Conservation (phyloP, 2,797 vertebrate genomes). For the Siniperca scherzeri region DNA sequence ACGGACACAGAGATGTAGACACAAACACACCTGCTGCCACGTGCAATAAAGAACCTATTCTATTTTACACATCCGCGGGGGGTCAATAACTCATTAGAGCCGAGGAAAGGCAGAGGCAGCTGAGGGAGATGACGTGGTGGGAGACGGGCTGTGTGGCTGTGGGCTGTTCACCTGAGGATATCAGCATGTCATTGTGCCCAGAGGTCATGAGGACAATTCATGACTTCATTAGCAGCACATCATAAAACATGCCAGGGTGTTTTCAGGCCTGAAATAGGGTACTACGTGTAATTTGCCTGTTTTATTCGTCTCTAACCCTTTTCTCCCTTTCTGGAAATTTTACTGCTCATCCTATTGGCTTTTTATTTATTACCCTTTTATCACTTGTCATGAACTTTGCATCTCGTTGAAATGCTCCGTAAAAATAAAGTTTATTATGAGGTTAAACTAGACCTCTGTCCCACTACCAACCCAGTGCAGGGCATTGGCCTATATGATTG, state of each 20-base stretch:
- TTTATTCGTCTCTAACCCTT: constrained; percentile 61
- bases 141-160: constrained; percentile 40
- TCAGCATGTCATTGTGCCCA: constrained; percentile 69
- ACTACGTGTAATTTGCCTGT: constrained; percentile 50
- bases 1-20: constrained; percentile 24
- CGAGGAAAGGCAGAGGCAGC: constrained; percentile 59
- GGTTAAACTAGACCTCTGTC: constrained; percentile 51
- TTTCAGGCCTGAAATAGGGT: constrained; percentile 49
- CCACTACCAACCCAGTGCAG: constrained; percentile 14
- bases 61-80: constrained; percentile 80
- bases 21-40: constrained; percentile 71
- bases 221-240: constrained; percentile 76
- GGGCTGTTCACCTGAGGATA: constrained; percentile 76
- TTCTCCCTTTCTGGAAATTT: constrained; percentile 59
- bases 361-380: constrained; percentile 71
- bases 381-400: constrained; percentile 65
- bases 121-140: constrained; percentile 62
- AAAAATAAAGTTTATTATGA: constrained; percentile 68
- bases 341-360: constrained; percentile 53
- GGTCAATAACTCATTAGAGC: constrained; percentile 86
- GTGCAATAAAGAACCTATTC: constrained; percentile 74
- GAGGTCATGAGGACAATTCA: constrained; percentile 76
- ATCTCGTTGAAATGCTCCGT: constrained; percentile 66
- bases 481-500: constrained; percentile 28
- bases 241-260: constrained; percentile 67